phyloP scores from a whole-genome alignment of 2,113 vertebrate genomes.

The Ammodytes marinus region DNA sequence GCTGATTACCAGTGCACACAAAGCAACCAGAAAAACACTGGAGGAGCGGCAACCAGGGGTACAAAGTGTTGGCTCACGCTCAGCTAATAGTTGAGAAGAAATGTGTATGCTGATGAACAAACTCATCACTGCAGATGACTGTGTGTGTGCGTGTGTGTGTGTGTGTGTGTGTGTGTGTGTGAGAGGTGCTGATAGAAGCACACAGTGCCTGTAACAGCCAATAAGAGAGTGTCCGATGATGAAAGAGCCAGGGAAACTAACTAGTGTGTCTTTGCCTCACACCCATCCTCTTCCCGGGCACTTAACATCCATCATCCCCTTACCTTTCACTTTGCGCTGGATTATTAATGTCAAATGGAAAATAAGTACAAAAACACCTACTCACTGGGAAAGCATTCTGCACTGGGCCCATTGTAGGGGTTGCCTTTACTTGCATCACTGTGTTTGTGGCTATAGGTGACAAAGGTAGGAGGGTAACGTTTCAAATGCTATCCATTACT shows the following conservation, averaged over 20 bases:
- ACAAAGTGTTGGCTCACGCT: slow-evolving; percentile 51
- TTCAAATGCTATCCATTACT: slow-evolving; percentile 57
- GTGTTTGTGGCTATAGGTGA: slow-evolving; percentile 41
- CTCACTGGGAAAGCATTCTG: slow-evolving; percentile 50
- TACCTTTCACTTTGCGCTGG: slow-evolving; percentile 70
- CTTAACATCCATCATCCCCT: slow-evolving; percentile 75
- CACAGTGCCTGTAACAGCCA: slow-evolving; percentile 62
- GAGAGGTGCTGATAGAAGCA: slow-evolving; percentile 68
- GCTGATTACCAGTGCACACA: slow-evolving; percentile 82
- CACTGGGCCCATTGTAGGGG: slow-evolving; percentile 27
- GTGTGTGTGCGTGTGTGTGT: slow-evolving; percentile 15
- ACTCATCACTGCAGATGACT: slow-evolving; percentile 53
- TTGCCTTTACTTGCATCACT: slow-evolving; percentile 74
- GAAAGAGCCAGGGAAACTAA: slow-evolving; percentile 64
- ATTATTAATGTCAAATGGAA: slow-evolving; percentile 80
- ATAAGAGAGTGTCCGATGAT: slow-evolving; percentile 61
- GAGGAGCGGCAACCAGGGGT: slow-evolving; percentile 55
- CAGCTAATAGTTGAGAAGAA: slow-evolving; percentile 72
- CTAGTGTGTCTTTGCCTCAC: slow-evolving; percentile 63
- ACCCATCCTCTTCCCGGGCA: slow-evolving; percentile 60
- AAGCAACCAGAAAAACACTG: slow-evolving; percentile 64
- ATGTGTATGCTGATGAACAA: slow-evolving; percentile 61
- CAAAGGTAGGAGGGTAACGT: slow-evolving; percentile 56
- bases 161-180: slow-evolving; percentile 24
- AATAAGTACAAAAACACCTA: slow-evolving; percentile 68